Evolutionary conservation across 1,140 invertebrate species (phyloP), one percentile per base, ranked within the genome.

Genomic region (Leucophenga varia): DNA sequence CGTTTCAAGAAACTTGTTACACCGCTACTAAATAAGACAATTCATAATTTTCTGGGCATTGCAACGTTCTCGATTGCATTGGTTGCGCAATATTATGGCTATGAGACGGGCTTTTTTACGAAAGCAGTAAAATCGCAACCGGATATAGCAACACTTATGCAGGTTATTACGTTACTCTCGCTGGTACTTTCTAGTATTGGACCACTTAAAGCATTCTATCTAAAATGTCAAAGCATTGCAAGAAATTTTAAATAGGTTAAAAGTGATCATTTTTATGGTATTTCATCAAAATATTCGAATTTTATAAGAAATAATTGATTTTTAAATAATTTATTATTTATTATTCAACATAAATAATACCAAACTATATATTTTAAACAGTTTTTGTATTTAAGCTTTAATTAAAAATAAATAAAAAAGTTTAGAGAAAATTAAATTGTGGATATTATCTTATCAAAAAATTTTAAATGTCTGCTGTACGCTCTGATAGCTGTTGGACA

Each of bases 11-110:
- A 45, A 13, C 30, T 57, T 21, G 49, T 74, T 18, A 44, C 65
- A 0, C 72, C 72, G 3, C 37, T 74, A 18, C 37, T 72, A 1
- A 72, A 61, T 31, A 74, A 74, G 41, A 44, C 64, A 1, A 50
- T 71, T 9, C 72, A 74, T n/a, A 74, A 64, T 42, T 55, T 72
- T 14, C 34, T 72, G 36, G 68, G 72, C 10, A 46, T 72, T 13
- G 34, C 51, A 0, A 61, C 63, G 30, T 74, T 72, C 28, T 57
- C 67, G n/a, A 55, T 72, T 18, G 65, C 68, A 1, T 31, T 73
- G 34, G 44, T 55, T 20, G 59, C 68, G 6, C 68, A 74, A 49
- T 74, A 58, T 49, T 72, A 70, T 40, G 71, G 72, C n/a, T 74
- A 74, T 32, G 37, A 70, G 43, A 74, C 68, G 12, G 64, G 65